phyloP scores from a whole-genome alignment of 2,113 vertebrate genomes.

The Turnix velox region DNA sequence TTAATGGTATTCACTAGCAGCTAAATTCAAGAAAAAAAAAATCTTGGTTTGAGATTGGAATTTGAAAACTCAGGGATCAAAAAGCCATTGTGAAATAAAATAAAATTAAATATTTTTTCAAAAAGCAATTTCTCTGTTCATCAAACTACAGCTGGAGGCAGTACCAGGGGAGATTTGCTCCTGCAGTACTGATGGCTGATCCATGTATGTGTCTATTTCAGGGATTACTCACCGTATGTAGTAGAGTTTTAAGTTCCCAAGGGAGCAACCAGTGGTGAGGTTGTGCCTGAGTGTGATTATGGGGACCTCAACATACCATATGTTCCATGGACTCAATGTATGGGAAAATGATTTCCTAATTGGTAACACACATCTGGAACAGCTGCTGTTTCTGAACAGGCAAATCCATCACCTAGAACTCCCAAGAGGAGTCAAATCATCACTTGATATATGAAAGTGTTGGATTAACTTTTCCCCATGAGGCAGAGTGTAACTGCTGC shows the following conservation, averaged over 20 bases:
- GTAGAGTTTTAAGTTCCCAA: neutral
- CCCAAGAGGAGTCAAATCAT: slow-evolving; percentile 43
- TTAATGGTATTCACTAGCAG: neutral
- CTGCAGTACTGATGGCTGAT: neutral
- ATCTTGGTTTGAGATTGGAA: neutral
- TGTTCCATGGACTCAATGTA: slow-evolving; percentile 4
- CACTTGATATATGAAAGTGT: neutral
- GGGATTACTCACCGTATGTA: neutral
- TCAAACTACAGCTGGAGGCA: neutral
- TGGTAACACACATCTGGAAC: slow-evolving; percentile 25
- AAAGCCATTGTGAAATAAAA: neutral
- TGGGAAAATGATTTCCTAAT: slow-evolving; percentile 11
- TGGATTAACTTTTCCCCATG: neutral
- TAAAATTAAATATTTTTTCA: no score
- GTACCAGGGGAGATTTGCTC: neutral
- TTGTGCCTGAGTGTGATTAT: neutral
- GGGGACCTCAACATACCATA: slow-evolving; percentile 30
- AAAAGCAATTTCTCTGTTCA: neutral
- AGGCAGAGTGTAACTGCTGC: neutral
- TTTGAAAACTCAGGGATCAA: neutral
- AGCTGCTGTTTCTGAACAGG: slow-evolving; percentile 50
- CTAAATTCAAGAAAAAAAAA: neutral
- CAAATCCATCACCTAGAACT: slow-evolving; percentile 33
- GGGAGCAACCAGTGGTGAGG: neutral
- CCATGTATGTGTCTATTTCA: neutral